Evolutionary conservation across 2,113 vertebrate genomes (phyloP), one percentile per base, ranked within the genome.

Genomic region (Leptobrachium leishanense): DNA sequence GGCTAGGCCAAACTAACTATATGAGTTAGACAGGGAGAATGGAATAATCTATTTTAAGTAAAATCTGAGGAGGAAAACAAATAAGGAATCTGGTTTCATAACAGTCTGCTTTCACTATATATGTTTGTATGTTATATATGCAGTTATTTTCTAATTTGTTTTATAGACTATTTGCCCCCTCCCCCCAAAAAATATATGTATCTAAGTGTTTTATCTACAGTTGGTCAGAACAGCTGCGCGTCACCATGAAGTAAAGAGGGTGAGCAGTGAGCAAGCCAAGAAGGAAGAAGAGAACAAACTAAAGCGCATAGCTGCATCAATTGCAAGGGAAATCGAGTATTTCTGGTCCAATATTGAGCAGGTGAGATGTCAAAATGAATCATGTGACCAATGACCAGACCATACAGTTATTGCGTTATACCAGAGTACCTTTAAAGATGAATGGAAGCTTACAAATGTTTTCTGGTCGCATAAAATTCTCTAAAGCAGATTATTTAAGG

Each of bases 281-380:
- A 94, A 85, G 75, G 94, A 96, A 84, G 91, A 93, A 53, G 93
- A 95, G 82, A 89, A 92, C 85, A 92, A 93, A 78, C 88, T 96
- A 15, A 92, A 95, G 64, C 87, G 93, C 72, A 96, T 96, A 66
- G 95, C 96, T 82, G 94, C 95, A 62, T 93, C 92, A 2, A 94
- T 98, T 68, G 95, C 96, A 7, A 88, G 94, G 74, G 94, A 96
- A 84, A 96, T 98, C 78, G 95, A 96, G 43, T 95, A 95, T 79
- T 98, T 98, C 86, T 98, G 96, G 95, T 93, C 93, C 50, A 98
- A 96, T 87, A 96, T 98, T 75, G 94, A 97, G 62, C 95, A 97
- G 94, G 95, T 96, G 41, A 80, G 73, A 7, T 9, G 31, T 57
- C 11, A 3, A 13, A 59, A 42, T 20, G 64, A 62, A 42, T 43